These are phyloP conservation scores for Hartigia nigra DNA, from an alignment of 2,888 invertebrate genomes.

Conservation along the genomic window DNA sequence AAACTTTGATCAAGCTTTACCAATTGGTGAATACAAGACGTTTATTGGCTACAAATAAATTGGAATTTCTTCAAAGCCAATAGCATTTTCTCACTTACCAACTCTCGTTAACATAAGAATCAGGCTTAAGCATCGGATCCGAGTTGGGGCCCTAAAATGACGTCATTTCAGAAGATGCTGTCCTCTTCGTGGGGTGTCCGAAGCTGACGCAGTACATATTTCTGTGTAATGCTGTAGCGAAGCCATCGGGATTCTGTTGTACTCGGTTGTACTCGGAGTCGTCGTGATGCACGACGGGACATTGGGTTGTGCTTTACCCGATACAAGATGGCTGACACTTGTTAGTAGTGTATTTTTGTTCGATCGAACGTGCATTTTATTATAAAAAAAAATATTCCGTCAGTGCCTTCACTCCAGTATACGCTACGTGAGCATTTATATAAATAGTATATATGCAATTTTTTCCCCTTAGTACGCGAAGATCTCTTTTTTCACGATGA, in stretches of 20 bases:
- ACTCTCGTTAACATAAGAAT: neutral
- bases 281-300: constrained; percentile 39
- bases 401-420: constrained; percentile 42
- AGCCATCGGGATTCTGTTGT: neutral
- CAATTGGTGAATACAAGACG: neutral
- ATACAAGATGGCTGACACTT: constrained; percentile 68
- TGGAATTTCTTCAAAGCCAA: neutral
- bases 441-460: constrained; percentile 24
- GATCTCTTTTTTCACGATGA: constrained; percentile 33
- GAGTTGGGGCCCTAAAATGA: neutral
- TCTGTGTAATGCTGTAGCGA: neutral
- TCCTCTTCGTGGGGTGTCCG: neutral
- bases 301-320: constrained; percentile 47
- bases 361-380: constrained; percentile 42
- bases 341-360: constrained; percentile 63
- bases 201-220: neutral
- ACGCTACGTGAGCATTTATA: constrained; percentile 11
- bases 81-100: neutral
- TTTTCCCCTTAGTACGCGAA: constrained; percentile 23
- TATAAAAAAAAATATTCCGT: constrained; percentile 34
- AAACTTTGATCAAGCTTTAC: neutral
- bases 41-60: neutral
- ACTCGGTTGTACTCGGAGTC: constrained; percentile 29
- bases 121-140: neutral
- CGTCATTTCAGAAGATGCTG: neutral